Percentiles rank a stretch among this genome's conserved stretches.
Conservation (phyloP, 92 coral and sea anemone genomes). For the Bergia sp. region DNA sequence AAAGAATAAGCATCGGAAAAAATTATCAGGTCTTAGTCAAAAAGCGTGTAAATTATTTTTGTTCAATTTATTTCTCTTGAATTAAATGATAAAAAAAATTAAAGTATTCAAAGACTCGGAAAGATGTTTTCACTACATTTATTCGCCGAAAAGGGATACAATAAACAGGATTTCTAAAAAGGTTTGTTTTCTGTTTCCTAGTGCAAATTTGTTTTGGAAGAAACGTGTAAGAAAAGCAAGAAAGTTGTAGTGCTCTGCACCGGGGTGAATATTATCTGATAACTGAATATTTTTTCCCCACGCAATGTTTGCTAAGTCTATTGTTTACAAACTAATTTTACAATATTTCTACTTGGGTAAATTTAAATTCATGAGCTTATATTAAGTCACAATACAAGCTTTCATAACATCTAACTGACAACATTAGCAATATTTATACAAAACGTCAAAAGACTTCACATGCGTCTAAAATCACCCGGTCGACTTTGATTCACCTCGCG, state of each 20-base stretch:
- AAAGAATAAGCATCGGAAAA: too few species aligned
- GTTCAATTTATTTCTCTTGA: too few species aligned
- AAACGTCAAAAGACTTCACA: not conserved
- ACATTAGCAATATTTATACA: conserved; percentile 10
- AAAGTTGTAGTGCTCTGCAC: too few species aligned
- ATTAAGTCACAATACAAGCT: not conserved
- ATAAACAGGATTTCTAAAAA: not conserved
- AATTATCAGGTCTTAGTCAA: too few species aligned
- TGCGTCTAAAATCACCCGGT: not conserved
- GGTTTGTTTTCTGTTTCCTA: not conserved
- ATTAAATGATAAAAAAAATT: too few species aligned
- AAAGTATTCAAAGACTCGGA: too few species aligned
- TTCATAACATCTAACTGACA: not conserved
- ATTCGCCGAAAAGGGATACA: too few species aligned
- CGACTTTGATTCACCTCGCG: not conserved
- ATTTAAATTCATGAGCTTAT: not conserved
- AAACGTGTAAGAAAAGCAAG: not conserved
- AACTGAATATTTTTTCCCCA: not conserved
- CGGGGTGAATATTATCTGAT: not conserved
- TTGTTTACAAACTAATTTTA: not conserved
- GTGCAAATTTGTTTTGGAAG: not conserved
- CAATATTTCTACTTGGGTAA: not conserved
- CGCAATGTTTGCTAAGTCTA: not conserved
- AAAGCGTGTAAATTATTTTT: too few species aligned
- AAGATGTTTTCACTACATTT: too few species aligned